A percentile compares a stretch with the other conserved stretches of the same genome.
Conservation (phyloP, 1,140 invertebrate genomes). For the Neuroterus valhalla region DNA sequence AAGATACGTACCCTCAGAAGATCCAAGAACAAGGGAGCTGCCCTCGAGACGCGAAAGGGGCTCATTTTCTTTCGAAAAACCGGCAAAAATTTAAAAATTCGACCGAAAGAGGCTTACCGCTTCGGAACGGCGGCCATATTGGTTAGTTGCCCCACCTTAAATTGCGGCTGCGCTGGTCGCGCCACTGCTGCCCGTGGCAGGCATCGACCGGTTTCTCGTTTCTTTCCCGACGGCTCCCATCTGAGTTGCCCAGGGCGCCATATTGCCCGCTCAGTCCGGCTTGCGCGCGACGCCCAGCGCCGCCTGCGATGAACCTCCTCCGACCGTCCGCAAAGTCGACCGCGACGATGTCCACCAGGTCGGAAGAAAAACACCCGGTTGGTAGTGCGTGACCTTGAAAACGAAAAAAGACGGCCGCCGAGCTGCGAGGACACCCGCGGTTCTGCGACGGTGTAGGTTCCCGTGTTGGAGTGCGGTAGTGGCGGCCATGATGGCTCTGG, state of each 20-base stretch:
- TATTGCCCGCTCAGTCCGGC: conserved; percentile 57
- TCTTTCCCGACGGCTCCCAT: conserved; percentile 13
- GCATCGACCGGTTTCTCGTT: conserved; percentile 59
- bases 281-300: conserved; percentile 53
- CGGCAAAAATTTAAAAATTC: not conserved
- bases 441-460: not conserved
- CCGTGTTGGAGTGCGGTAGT: conserved; percentile 32
- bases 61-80: not conserved
- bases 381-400: not conserved
- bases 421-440: not conserved
- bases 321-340: not conserved
- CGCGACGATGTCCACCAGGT: conserved; percentile 43
- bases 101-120: conserved; percentile 47
- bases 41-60: not conserved
- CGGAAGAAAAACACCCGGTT: conserved; percentile 41
- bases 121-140: conserved; percentile 62
- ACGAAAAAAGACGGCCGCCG: conserved; percentile 4
- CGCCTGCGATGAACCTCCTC: conserved; percentile 38
- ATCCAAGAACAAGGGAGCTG: conserved; percentile 12
- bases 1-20: conserved; percentile 12
- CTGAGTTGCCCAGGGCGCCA: conserved; percentile 52
- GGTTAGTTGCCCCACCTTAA: conserved; percentile 51
- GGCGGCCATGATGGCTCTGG: conserved; percentile 53
- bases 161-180: conserved; percentile 46
- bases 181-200: conserved; percentile 43